These are phyloP conservation scores for Phrynocephalus forsythii DNA, from an alignment of 2,797 vertebrate genomes.

Conservation along the genomic window DNA sequence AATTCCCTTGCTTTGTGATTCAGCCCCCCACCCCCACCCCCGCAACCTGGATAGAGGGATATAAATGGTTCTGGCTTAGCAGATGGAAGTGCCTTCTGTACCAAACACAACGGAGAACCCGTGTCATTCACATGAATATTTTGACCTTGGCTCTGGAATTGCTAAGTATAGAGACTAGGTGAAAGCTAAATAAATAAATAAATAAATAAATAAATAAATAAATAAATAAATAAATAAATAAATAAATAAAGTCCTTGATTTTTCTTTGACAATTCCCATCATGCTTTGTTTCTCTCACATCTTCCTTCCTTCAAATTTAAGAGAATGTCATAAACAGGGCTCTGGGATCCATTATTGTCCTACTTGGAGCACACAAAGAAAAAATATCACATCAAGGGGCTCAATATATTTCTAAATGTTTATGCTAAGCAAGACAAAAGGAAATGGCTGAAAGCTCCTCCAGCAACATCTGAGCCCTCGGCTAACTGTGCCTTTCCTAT, in stretches of 20 bases:
- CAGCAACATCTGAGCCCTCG: background rate
- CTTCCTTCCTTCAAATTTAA: too few relatives aligned
- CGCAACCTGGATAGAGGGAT: background rate
- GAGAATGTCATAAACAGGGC: too few relatives aligned
- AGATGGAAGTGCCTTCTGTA: background rate
- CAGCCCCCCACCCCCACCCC: too few relatives aligned
- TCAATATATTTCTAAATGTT: too few relatives aligned
- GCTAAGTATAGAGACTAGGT: background rate
- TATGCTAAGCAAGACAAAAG: too few relatives aligned
- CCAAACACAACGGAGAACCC: background rate
- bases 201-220: too few relatives aligned
- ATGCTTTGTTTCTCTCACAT: background rate
- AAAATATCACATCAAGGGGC: too few relatives aligned
- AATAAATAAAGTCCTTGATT: background rate
- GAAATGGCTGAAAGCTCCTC: too few relatives aligned
- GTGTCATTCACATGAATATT: background rate
- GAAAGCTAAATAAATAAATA: too few relatives aligned
- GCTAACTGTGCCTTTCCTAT: background rate
- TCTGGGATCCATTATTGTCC: too few relatives aligned
- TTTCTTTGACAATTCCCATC: background rate
- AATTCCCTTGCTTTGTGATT: background rate
- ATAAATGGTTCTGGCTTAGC: background rate
- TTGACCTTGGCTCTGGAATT: background rate
- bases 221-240: too few relatives aligned
- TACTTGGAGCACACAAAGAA: too few relatives aligned